Base-by-base conservation (phyloP, 2,888 invertebrate genomes). In the Eilema griseolum region DNA sequence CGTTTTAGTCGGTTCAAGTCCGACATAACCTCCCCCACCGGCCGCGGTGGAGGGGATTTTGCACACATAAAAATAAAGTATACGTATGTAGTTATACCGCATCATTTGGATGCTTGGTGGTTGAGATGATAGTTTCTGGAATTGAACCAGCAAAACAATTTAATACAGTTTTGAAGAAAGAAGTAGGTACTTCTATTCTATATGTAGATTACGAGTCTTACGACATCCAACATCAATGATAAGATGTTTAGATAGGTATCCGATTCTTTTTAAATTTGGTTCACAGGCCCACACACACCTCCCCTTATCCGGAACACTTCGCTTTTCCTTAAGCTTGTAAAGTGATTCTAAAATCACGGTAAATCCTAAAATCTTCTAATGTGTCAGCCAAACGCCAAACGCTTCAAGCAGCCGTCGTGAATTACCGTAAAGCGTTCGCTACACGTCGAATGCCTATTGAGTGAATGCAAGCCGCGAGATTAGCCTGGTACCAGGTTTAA, bases 361-460 rank as follows among this genome's bases (percentile, higher is more conserved):
- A 31, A 61, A 31, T 31, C 16, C 24, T 28, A 2, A 24, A 66
- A 24, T 37, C 12, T 66, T 24, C n/a, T 59, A 24, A 67, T 16
- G 11, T 61, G 28, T 46, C 46, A 31, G 33, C 52, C 52, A 72
- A 63, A 64, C 65, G 67, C 28, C 69, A 71, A 79, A 73, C 69
- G 71, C 59, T 71, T 70, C 67, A 70, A 67, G 71, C 66, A 71
- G 62, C 70, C 63, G 66, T 75, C 73, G 73, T 72, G 69, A 74
- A 78, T 83, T 84, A 77, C 78, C 76, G 75, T 69, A 76, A 78
- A 77, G 70, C 74, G 74, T 79, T 75, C 75, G 71, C 73, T 80
- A 65, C 73, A 75, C 74, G 74, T 71, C 61, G 71, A 76, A 76
- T 77, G 70, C 69, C 74, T 72, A 67, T 74, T 70, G 68, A 65